Base-by-base conservation (phyloP, 2,888 invertebrate species). In the Esperia sulphurella region DNA sequence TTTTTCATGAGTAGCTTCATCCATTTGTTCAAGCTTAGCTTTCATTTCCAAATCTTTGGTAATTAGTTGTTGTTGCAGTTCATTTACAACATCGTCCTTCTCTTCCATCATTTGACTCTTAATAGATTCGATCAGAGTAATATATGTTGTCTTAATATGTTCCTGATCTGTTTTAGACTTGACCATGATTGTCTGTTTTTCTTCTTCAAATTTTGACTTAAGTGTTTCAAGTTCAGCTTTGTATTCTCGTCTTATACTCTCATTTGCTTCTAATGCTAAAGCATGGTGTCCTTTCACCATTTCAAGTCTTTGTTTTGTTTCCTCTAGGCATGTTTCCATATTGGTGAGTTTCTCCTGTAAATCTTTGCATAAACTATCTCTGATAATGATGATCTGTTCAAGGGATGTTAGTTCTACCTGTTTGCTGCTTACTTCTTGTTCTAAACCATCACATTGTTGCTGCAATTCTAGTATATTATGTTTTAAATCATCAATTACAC, bases 221-320 rank as follows among this genome's bases (percentile, higher is more conserved):
- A 90, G 61, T 37, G 76, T 70, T 71, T 90, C 90, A 33, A 89
- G 60, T 59, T 90, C 89, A 12, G 67, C 72, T 71, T 86, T 90
- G 53, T 90, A 90, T 61, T 90, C 90, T 37, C 85, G 71, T 55
- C 90, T 69, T 46, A 90, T 90, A 53, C 89, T 90, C 60, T 90
- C 90, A 68, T 90, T 90, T 4, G 90, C 90, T 63, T 90, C 88
- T 52, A 90, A 52, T 29, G 90, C 90, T 51, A 90, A 65, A 38
- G 83, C 80, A 72, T 90, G 90, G 57, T 90, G 90, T 0, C 87
- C 85, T 65, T 90, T 89, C 1, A 90, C 88, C 85, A 90, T 85
- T 70, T 89, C 88, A 37, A 89, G 70, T 50, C 87, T 75, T 60
- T 88, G 83, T 40, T 65, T 71, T n/a, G 82, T 80, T 71, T 89